Base-by-base conservation (phyloP, 2,888 invertebrate genomes). In the Athalia cordata region DNA sequence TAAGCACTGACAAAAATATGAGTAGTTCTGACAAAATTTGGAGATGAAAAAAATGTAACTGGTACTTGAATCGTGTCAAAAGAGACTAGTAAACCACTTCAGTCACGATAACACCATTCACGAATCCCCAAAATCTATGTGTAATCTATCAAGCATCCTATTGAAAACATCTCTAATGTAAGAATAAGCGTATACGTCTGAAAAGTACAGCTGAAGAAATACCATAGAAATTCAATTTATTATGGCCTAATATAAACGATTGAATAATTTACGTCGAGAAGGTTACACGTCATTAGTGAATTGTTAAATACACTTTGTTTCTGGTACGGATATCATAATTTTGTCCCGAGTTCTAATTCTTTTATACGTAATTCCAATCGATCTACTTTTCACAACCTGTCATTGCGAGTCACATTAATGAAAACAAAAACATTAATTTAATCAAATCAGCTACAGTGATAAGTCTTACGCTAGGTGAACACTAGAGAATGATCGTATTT, bases 161-260 rank as follows among this genome's bases (percentile, higher is more conserved):
- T 45, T n/a, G 11, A 2, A 64, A 62, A 64, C 13, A 29, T 67
- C 1, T 15, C 8, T 67, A 50, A 15, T 6, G 4, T 13, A 15
- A 67, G 50, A 66, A 65, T 45, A 66, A 66, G 13, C 29, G 29
- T 52, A 52, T 11, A 50, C 29, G 67, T 49, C 8, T 13, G 29
- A 55, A 47, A 68, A 43, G n/a, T 55, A 13, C 9, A 52, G 11
- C 55, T 66, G 47, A 66, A 68, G 15, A 43, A 52, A 55, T 55
- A 68, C 43, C 52, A 68, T 68, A 55, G 9, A 68, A 68, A 68
- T 52, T 15, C 52, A 68, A 52, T 68, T 68, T 68, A 68, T 68
- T 68, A 55, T 43, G 15, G 55, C 55, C 7, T 67, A 67, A 9
- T 64, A 43, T 61, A 61, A n/a, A 13, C 13, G 59, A n/a, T n/a